phyloP scores from a whole-genome alignment of 2,113 vertebrate species.

The Eubucco bourcierii region DNA sequence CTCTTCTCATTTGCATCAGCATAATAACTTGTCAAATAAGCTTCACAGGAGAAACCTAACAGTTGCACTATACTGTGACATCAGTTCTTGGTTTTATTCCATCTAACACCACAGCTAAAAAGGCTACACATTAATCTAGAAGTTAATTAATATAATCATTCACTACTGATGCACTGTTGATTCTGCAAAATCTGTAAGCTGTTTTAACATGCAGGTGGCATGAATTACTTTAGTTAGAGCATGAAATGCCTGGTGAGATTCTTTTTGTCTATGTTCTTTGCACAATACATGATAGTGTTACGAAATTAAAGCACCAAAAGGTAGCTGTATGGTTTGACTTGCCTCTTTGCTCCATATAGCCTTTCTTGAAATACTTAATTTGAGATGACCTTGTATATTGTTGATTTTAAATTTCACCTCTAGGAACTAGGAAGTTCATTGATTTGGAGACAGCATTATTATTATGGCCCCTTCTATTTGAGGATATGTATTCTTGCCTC shows the following conservation, averaged over 20 bases:
- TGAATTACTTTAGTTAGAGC: background rate
- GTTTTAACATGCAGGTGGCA: background rate
- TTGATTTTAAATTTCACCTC: background rate
- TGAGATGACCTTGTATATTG: background rate
- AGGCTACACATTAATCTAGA: background rate
- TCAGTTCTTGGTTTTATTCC: background rate
- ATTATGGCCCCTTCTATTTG: background rate
- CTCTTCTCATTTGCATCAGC: background rate
- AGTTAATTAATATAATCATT: slow-evolving; percentile 21
- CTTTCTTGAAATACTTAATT: background rate
- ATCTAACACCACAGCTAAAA: background rate
- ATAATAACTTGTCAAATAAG: background rate
- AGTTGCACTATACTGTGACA: background rate
- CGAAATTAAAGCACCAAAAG: background rate
- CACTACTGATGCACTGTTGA: background rate
- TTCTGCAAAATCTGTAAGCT: background rate
- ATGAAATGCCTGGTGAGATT: background rate
- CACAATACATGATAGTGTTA: background rate
- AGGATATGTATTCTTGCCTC: background rate
- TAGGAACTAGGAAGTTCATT: background rate
- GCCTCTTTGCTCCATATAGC: background rate
- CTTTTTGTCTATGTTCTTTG: background rate
- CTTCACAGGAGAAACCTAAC: background rate
- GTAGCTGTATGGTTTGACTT: background rate
- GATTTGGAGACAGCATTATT: background rate